Base-by-base conservation (phyloP, 1,140 invertebrate species). In the Sinonovacula constricta region DNA sequence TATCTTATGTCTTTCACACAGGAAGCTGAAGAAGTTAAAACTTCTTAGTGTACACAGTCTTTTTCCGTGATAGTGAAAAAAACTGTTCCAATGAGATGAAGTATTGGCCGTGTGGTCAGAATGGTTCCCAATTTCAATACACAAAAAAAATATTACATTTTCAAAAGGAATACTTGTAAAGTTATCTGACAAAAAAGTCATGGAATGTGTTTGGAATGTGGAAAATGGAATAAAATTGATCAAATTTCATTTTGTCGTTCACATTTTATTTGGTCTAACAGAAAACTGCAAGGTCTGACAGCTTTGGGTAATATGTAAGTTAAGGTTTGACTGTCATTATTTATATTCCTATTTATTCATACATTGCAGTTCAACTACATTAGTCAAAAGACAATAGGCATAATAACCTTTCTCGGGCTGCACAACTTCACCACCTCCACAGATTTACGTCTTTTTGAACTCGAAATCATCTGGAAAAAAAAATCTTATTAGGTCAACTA, bases 111-210 rank as follows among this genome's bases (percentile, higher is more conserved):
- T n/a, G n/a, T n/a, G n/a, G n/a, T n/a, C n/a, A n/a, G n/a, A n/a
- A n/a, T n/a, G n/a, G n/a, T n/a, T n/a, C n/a, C n/a, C n/a, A n/a
- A n/a, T n/a, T n/a, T n/a, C n/a, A n/a, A n/a, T n/a, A n/a, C n/a
- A n/a, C n/a, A n/a, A n/a, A n/a, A n/a, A n/a, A n/a, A n/a, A n/a
- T n/a, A n/a, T n/a, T n/a, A n/a, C n/a, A n/a, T n/a, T n/a, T n/a
- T 49, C n/a, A 49, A 49, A n/a, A 49, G 45, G 45, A 49, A 49
- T 49, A 49, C 45, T 49, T n/a, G 51, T 1, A 53, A 53, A 53
- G 51, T 53, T 53, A n/a, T n/a, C n/a, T 53, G 51, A 53, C 51
- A 53, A 53, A 53, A 53, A 53, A 53, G 51, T 53, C 51, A 53
- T 53, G 51, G 51, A 53, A 53, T 18, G 51, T 53, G 51, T 53